Base-by-base conservation (phyloP, 2,888 invertebrate genomes). In the Oscheius sp. region DNA sequence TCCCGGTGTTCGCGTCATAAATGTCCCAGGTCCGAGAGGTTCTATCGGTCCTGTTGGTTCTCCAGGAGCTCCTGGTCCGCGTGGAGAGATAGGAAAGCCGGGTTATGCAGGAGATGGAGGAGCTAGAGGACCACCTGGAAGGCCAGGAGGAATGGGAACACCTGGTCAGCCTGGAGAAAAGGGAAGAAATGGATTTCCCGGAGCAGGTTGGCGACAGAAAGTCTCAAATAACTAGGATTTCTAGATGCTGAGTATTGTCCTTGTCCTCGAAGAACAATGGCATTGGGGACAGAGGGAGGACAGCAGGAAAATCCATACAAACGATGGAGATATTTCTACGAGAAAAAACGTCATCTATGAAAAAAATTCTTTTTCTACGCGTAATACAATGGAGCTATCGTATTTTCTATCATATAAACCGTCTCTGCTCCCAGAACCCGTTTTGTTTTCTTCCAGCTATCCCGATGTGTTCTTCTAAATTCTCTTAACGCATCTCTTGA, bases 381-480 rank as follows among this genome's bases (percentile, higher is more conserved):
- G 57, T 75, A 78, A 44, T 78, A 78, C n/a, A 64, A 49, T 1
- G 77, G 75, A 22, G 72, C 75, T 30, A 71, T 72, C 2, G 74
- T 72, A 47, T 75, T 78, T 41, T 74, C 75, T 24, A 75, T 72
- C 1, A 67, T 67, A 41, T 70, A 75, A 30, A 70, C 68, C 9
- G 74, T 51, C 9, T 36, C 28, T n/a, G 62, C 65, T 26, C 77
- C 75, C 17, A 75, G 51, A 20, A 67, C 30, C 14, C 45, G 32
- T 28, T 47, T 47, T 9, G 67, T 56, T 47, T 71, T 68, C 1
- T 44, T 36, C 75, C 75, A 75, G n/a, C 70, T 68, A 28, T 75
- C 75, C 2, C 70, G 69, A 63, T 75, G 75, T 22, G 68, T 71
- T 24, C 68, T 33, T 2, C 75, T 59, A 50, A 73, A 75, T 14